Evolutionary conservation across 2,797 vertebrate genomes (phyloP).

Genomic region (Prionace glauca): DNA sequence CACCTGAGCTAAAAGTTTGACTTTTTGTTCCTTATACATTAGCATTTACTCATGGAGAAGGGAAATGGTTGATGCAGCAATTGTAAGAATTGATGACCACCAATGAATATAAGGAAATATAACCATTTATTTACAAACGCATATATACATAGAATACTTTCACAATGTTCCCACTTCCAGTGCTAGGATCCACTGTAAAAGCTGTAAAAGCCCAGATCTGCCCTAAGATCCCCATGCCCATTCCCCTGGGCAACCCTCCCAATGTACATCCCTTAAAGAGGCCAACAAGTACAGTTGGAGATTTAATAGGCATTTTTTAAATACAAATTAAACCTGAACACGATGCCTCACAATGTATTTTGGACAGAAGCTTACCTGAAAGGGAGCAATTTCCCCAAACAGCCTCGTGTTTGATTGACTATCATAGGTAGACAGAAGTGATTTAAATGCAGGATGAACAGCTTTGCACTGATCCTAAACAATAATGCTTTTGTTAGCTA

Average conservation of each 20-base stretch:
- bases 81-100: too few relatives aligned
- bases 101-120: too few relatives aligned
- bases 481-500: not conserved
- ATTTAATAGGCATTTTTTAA: not conserved
- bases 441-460: not conserved
- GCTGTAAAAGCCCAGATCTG: too few relatives aligned
- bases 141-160: too few relatives aligned
- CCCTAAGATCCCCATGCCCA: too few relatives aligned
- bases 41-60: not conserved
- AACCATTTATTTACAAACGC: too few relatives aligned
- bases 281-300: too few relatives aligned
- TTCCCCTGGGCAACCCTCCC: too few relatives aligned
- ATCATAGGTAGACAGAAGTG: not conserved
- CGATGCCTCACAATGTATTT: not conserved
- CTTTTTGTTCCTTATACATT: not conserved
- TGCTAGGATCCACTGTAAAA: too few relatives aligned
- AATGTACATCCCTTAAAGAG: too few relatives aligned
- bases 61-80: not conserved
- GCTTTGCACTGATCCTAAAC: not conserved
- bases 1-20: not conserved
- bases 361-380: not conserved
- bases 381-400: not conserved
- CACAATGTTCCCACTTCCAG: too few relatives aligned
- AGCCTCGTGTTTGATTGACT: not conserved
- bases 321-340: not conserved